Evolutionary conservation across 2,113 vertebrate species (phyloP), one percentile per base, ranked within the genome.

Genomic region (Proterorhinus semilunaris): DNA sequence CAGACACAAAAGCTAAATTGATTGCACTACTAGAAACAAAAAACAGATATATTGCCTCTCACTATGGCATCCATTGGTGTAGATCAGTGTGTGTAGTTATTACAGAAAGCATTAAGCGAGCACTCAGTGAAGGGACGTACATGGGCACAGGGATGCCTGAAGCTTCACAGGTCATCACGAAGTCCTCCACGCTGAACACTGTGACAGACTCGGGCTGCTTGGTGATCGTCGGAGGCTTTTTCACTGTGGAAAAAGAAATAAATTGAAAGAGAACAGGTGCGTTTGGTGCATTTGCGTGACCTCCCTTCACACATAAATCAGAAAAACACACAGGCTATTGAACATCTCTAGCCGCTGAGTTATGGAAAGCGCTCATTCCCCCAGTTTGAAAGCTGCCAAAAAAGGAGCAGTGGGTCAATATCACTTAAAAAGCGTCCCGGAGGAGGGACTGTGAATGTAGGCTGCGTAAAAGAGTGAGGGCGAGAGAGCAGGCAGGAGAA

Each of bases 121-220:
- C 27, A 36, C 27, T 4, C 27, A 1, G 4, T 36, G 66, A 62
- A 52, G 51, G 57, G 61, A 88, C 89, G 80, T 64, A 91, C 90
- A 68, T 85, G 49, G 89, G 90, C 8, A 62, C 6, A 71, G 90
- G 90, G 66, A 84, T 88, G 73, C 89, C 89, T 2, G 79, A 69
- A 46, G 89, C 90, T 75, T 89, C 86, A 36, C 90, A 91, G 68
- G 36, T 88, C 86, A 91, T 83, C 69, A 78, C 81, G 6, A 91
- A 47, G 75, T 91, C 90, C 57, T 91, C 90, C 10, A 79, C 55
- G n/a, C 81, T 83, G 1, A 90, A 90, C 55, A 88, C 76, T 0
- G 86, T 91, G 80, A 90, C 83, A 13, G 90, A 89, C 69, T 76
- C 87, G 1, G 90, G 90, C 61, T 89, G 87, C 36, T 51, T 87